A percentile compares a stretch with the other conserved stretches of the same genome.
These are phyloP conservation scores for Leptopilina myrica DNA, from an alignment of 2,888 invertebrate species.

Conservation along the genomic window DNA sequence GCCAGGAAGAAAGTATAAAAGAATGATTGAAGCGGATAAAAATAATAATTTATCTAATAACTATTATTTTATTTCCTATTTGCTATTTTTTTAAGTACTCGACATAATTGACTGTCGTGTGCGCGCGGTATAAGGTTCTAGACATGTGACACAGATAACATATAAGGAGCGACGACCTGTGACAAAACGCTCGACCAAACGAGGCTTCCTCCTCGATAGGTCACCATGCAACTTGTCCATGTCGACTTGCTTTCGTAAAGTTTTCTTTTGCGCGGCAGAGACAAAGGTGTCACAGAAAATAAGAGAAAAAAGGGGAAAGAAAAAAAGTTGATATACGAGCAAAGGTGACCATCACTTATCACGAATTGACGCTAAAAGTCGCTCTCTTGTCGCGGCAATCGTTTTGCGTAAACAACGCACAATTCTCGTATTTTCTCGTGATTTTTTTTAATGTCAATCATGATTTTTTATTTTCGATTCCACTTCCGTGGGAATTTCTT, in stretches of 20 bases:
- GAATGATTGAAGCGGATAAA: too few relatives aligned
- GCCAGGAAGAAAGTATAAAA: too few relatives aligned
- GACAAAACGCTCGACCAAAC: conserved; percentile 27
- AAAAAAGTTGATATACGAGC: conserved; percentile 29
- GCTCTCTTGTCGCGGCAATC: background rate
- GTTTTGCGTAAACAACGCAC: conserved; percentile 11
- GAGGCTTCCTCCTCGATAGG: conserved; percentile 31
- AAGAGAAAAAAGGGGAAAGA: background rate
- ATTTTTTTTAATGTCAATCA: too few relatives aligned
- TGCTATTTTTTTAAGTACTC: background rate
- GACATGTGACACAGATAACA: conserved; percentile 29
- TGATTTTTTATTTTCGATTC: too few relatives aligned
- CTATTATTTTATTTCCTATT: too few relatives aligned
- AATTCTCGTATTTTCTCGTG: background rate
- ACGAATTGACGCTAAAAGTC: conserved; percentile 22
- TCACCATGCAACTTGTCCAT: conserved; percentile 33
- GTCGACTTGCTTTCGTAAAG: conserved; percentile 31
- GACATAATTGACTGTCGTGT: background rate
- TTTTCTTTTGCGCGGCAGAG: conserved; percentile 5
- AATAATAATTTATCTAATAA: too few relatives aligned
- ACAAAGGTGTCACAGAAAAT: conserved; percentile 17
- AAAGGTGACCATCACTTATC: conserved; percentile 14
- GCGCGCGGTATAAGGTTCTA: background rate
- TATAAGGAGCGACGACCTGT: conserved; percentile 40
- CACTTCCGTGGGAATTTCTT: too few relatives aligned